Evolutionary conservation across 2,113 vertebrate genomes (phyloP), one percentile per base, ranked within the genome.

Genomic region (Cisticola juncidis): DNA sequence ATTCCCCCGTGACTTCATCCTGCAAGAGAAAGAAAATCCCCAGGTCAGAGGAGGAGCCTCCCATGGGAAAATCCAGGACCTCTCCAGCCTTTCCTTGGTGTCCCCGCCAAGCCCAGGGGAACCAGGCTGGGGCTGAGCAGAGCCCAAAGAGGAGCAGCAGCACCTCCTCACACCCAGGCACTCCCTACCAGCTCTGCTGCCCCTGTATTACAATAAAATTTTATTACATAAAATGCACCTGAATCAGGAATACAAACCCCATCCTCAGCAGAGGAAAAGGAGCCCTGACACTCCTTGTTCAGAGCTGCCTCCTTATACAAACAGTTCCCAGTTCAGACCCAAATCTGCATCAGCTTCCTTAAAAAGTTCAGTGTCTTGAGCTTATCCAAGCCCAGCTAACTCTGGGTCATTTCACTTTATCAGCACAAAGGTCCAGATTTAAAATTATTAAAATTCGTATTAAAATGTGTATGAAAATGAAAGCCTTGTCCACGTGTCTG

Each of bases 1-100:
- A 94, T 93, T 97, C 97, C 91, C 94, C 96, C 69, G 64, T 94
- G 94, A 96, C 97, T 98, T 98, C 98, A 98, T 45, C 97, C 98
- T 98, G 98, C 82, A 97, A 98, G 91, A 97, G 87, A 98, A 96
- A 96, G 93, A 92, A 97, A 83, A 94, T 54, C 64, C 5, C 29
- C 40, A 71, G 36, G 26, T 96, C 94, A 97, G 95, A 81, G 25
- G 1, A 79, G 90, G 68, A 21, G 28, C 9, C 79, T 28, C 40
- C 8, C 1, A 12, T 50, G 28, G 81, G 64, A 51, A 36, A 62
- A 86, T 1, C 65, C 19, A 12, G 16, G 9, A 1, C 38, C 64
- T 12, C 4, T 0, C 45, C 11, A 1, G 51, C 51, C 0, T 53
- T 56, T 28, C 11, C 4, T 18, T 16, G 56, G 33, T 5, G 0